Evolutionary conservation across 2,113 vertebrate genomes (phyloP).

Genomic region (Solea solea): DNA sequence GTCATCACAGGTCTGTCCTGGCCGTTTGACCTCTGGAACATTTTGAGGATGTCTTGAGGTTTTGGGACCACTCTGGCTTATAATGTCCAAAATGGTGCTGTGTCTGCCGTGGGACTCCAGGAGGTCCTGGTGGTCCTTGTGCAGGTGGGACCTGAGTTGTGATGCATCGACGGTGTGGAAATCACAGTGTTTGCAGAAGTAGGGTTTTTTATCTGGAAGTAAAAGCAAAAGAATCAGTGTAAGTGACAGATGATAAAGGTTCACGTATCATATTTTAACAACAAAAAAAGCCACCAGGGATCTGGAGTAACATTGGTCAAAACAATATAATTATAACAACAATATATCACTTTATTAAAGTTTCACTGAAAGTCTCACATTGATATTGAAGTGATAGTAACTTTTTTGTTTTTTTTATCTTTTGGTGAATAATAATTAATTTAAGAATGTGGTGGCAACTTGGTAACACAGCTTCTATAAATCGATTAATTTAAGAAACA

Average conservation of each 20-base stretch:
- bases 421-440: too few species aligned
- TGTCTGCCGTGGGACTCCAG: constrained; percentile 54
- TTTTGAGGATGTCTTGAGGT: neutral
- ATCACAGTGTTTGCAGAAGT: constrained; percentile 80
- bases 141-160: constrained; percentile 74
- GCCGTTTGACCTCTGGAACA: constrained; percentile 49
- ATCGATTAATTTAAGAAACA: too few species aligned
- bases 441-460: too few species aligned
- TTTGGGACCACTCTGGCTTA: constrained; percentile 57
- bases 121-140: constrained; percentile 67
- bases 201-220: constrained; percentile 84
- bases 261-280: too few species aligned
- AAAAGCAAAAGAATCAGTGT: neutral
- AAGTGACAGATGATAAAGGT: neutral
- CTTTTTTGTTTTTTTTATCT: too few species aligned
- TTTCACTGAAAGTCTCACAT: too few species aligned
- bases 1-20: constrained; percentile 28
- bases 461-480: too few species aligned
- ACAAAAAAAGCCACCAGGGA: too few species aligned
- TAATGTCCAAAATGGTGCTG: constrained; percentile 36
- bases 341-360: too few species aligned
- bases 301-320: too few species aligned
- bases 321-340: too few species aligned
- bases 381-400: too few species aligned
- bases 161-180: constrained; percentile 78